These are phyloP conservation scores for Mormyrus iriodes DNA, from an alignment of 2,113 vertebrate genomes.

Conservation along the genomic window DNA sequence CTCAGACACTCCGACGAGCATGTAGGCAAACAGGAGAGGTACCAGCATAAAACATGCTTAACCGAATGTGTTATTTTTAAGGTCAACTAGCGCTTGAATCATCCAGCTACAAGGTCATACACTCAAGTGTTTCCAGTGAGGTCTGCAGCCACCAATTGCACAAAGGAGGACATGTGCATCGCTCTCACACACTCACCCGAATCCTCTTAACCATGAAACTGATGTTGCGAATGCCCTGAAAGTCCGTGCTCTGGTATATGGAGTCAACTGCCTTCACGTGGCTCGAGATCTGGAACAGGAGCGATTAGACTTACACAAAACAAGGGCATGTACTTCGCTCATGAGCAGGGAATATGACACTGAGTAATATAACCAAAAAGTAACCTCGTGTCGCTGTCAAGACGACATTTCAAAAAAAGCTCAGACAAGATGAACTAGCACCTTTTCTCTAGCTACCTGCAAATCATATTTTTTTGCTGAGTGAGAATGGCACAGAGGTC, in stretches of 20 bases:
- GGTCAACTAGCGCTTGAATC: background rate
- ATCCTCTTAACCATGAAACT: slow-evolving; percentile 99
- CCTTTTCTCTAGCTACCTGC: background rate
- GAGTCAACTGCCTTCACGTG: slow-evolving; percentile 96
- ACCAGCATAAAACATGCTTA: too few species aligned
- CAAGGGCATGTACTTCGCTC: background rate
- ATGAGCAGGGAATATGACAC: background rate
- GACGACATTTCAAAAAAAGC: background rate
- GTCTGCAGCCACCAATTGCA: background rate
- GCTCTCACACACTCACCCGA: slow-evolving; percentile 62
- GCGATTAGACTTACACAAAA: background rate
- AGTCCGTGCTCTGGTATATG: slow-evolving; percentile 97
- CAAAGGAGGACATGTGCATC: background rate
- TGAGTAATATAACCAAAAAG: background rate
- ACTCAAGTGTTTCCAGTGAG: background rate
- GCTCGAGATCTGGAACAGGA: slow-evolving; percentile 80
- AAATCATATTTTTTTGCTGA: background rate
- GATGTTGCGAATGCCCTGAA: slow-evolving; percentile 94
- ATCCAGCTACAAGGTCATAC: background rate
- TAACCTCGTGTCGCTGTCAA: background rate
- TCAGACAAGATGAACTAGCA: background rate
- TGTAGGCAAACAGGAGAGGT: background rate
- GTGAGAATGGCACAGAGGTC: background rate
- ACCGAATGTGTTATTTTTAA: too few species aligned
- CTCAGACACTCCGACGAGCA: too few species aligned